phyloP scores from a whole-genome alignment of 2,797 vertebrate genomes.

The Halcyon leucocephala region DNA sequence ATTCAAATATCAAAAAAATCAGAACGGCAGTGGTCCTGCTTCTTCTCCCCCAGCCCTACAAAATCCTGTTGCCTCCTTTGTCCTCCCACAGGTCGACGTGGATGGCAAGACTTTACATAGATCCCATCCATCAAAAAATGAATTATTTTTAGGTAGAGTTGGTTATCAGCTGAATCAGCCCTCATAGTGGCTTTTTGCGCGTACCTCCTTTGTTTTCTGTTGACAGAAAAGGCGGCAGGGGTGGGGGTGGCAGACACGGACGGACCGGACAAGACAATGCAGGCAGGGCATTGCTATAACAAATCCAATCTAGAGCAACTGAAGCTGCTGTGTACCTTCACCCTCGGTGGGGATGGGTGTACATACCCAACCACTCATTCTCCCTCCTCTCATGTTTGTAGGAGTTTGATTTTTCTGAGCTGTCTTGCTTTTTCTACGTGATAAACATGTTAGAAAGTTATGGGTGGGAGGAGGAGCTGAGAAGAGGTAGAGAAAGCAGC shows the following conservation, averaged over 20 bases:
- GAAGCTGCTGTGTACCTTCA: not conserved
- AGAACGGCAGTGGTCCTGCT: not conserved
- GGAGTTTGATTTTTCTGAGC: conserved; percentile 47
- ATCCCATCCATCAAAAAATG: not conserved
- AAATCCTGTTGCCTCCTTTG: not conserved
- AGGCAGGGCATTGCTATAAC: conserved; percentile 24
- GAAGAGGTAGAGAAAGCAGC: not conserved
- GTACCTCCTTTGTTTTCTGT: not conserved
- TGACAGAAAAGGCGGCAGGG: not conserved
- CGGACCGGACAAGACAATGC: not conserved
- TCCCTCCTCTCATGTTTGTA: not conserved
- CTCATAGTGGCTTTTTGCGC: accelerated
- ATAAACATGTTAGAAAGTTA: conserved; percentile 20
- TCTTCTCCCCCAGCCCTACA: not conserved
- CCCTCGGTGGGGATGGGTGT: not conserved
- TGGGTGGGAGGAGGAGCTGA: not conserved
- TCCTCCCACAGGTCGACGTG: accelerated
- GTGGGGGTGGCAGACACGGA: too few species aligned
- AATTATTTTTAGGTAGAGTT: not conserved
- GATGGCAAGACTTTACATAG: accelerated
- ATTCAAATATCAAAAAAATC: not conserved
- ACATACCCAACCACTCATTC: not conserved
- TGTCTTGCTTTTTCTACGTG: not conserved
- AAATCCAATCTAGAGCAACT: not conserved
- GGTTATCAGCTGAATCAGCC: not conserved